Evolutionary conservation across 2,113 vertebrate genomes (phyloP), one percentile per base, ranked within the genome.

Genomic region (Miniopterus natalensis): DNA sequence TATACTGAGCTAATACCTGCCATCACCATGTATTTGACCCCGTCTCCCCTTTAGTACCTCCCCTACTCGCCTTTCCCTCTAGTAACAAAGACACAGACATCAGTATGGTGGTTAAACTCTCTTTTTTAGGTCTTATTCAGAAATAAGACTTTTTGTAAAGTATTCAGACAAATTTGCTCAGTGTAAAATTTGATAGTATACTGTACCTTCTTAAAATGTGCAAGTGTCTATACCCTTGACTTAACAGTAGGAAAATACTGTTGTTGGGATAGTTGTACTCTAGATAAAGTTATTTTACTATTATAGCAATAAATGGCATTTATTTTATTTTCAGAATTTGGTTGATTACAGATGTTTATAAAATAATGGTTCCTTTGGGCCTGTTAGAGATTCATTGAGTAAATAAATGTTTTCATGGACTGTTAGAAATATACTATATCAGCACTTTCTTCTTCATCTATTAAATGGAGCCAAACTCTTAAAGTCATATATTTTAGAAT

Each of bases 241-340:
- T n/a, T 79, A 61, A 63, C 8, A 40, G 12, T 71, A 85, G 71
- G 8, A 87, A 84, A 84, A 84, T 27, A 47, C 12, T 57, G 83
- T 36, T 36, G 36, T 36, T 36, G 20, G 15, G n/a, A 53, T 81
- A 61, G n/a, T 74, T 89, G 77, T 89, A 70, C 3, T 90, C 3
- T 53, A 65, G 59, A 68, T 66, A 57, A 81, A 95, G 70, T 55
- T 84, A 57, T 90, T 83, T 96, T 68, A 25, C 12, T 92, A 2
- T 90, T 73, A 71, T 1, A 51, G 7, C 86, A 87, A 77, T 3
- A 81, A 47, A 0, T 71, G 7, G 1, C 23, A 55, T 36, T 88
- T 84, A 66, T 68, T 55, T 92, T 87, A 40, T 90, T 88, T 84
- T 91, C 14, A 88, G 10, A 90, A 85, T 96, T 51, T 79, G 25